Percentiles rank a stretch among this genome's conserved stretches.
Conservation (phyloP, 2,888 invertebrate genomes). For the Lymantria monacha region DNA sequence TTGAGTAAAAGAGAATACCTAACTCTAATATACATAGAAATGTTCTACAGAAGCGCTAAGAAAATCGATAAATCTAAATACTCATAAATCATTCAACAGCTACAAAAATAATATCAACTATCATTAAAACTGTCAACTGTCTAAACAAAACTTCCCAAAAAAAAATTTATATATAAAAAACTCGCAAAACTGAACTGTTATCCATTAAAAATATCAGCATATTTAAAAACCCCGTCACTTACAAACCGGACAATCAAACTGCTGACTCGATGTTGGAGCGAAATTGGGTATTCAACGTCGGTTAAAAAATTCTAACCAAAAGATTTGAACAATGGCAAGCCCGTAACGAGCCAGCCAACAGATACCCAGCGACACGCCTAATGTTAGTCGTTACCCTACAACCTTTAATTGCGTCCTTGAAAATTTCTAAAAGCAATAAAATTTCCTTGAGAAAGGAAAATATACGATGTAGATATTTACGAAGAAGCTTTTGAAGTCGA, state of each 20-base stretch:
- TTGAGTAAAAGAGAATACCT: no score
- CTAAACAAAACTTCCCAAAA: neutral
- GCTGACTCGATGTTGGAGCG: slow-evolving; percentile 40
- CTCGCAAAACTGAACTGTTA: slow-evolving; percentile 4
- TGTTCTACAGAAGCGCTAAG: no score
- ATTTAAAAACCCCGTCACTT: slow-evolving; percentile 27
- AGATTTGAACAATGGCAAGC: slow-evolving; percentile 39
- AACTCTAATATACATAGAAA: no score
- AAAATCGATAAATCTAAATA: no score
- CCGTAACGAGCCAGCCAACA: slow-evolving; percentile 27
- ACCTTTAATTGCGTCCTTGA: slow-evolving; percentile 28
- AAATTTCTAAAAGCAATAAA: slow-evolving; percentile 18
- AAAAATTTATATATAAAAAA: neutral
- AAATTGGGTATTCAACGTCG: slow-evolving; percentile 43
- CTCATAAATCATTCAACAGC: no score
- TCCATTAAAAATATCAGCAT: slow-evolving; percentile 16
- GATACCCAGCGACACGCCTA: slow-evolving; percentile 13
- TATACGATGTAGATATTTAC: slow-evolving; percentile 20
- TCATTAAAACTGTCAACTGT: neutral
- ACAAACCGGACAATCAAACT: slow-evolving; percentile 39
- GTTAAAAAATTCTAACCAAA: slow-evolving; percentile 31
- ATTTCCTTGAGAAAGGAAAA: slow-evolving; percentile 17
- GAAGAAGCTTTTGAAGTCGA: slow-evolving; percentile 48
- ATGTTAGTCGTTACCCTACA: slow-evolving; percentile 29
- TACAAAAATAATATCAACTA: neutral